These are phyloP conservation scores for Papilio demoleus DNA, from an alignment of 2,888 invertebrate species.

Conservation along the genomic window DNA sequence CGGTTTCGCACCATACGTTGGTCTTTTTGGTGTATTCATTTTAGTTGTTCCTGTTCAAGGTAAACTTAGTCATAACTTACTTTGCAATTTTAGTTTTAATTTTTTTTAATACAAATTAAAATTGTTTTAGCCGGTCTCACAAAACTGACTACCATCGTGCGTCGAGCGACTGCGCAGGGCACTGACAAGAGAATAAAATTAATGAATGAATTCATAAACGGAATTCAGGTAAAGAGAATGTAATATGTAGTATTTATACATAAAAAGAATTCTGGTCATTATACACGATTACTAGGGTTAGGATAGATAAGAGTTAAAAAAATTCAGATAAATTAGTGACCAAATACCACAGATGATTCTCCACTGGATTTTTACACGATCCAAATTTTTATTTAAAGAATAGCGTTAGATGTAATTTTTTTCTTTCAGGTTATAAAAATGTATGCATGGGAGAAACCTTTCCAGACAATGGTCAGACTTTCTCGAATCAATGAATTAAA, in stretches of 20 bases:
- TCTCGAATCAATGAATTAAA: slow-evolving; percentile 83
- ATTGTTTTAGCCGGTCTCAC: slow-evolving; percentile 65
- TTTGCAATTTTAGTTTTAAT: background rate
- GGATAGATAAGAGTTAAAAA: too few relatives aligned
- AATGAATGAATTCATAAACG: slow-evolving; percentile 94
- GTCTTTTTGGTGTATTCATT: slow-evolving; percentile 75
- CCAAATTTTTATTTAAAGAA: too few relatives aligned
- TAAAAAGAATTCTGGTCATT: too few relatives aligned
- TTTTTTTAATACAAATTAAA: slow-evolving; percentile 31
- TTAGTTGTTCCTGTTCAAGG: slow-evolving; percentile 84
- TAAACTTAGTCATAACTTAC: slow-evolving; percentile 44
- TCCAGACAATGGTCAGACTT: slow-evolving; percentile 86
- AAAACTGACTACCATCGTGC: slow-evolving; percentile 64
- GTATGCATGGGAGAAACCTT: slow-evolving; percentile 97
- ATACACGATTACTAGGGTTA: too few relatives aligned
- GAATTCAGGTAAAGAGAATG: slow-evolving; percentile 87
- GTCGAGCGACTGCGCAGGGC: slow-evolving; percentile 86
- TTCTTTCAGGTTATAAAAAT: slow-evolving; percentile 91
- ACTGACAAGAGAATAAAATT: slow-evolving; percentile 93
- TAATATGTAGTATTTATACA: background rate
- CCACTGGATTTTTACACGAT: too few relatives aligned
- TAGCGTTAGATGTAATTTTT: too few relatives aligned
- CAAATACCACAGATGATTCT: too few relatives aligned
- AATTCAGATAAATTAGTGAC: too few relatives aligned
- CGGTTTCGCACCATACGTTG: slow-evolving; percentile 71